Percentiles rank a stretch among this genome's conserved stretches.
Evolutionary conservation across 2,888 invertebrate species (phyloP).

Genomic region (Trissonchulus latispiculum): DNA sequence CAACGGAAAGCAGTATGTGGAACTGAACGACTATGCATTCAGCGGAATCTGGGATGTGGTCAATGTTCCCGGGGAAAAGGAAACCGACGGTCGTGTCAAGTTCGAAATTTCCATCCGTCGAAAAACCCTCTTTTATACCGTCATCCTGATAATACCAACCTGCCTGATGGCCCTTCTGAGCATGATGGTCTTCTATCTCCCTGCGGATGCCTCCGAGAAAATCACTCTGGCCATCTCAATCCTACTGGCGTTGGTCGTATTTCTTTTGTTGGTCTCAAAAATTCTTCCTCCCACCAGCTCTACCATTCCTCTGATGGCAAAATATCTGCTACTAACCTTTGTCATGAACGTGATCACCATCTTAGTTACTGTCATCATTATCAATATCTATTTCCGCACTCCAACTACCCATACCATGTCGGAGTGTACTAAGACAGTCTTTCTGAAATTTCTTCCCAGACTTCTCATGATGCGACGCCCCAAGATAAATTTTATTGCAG

Average conservation of each 20-base stretch:
- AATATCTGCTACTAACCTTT: constrained; percentile 96
- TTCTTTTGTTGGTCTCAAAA: constrained; percentile 92
- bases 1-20: constrained; percentile 82
- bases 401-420: constrained; percentile 81
- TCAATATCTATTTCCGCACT: constrained; percentile 98
- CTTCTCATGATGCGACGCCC: constrained; percentile 90
- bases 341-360: constrained; percentile 99
- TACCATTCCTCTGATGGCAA: constrained; percentile 68
- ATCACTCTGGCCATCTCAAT: constrained; percentile 78
- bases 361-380: constrained; percentile 96
- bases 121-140: constrained; percentile 97
- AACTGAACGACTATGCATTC: constrained; percentile 93
- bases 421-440: constrained; percentile 85
- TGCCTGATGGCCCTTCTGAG: constrained; percentile 97
- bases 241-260: constrained; percentile 97
- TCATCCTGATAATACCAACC: constrained; percentile 95
- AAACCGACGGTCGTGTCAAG: constrained; percentile 53
- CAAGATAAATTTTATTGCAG: constrained; percentile 25
- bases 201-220: constrained; percentile 98
- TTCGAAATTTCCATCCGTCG: constrained; percentile 90
- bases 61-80: constrained; percentile 66
- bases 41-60: constrained; percentile 97
- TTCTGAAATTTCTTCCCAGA: constrained; percentile 83
- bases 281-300: constrained; percentile 96
- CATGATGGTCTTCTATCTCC: constrained; percentile 93